Evolutionary conservation across 2,797 vertebrate genomes (phyloP).

Genomic region (Sebastes umbrosus): DNA sequence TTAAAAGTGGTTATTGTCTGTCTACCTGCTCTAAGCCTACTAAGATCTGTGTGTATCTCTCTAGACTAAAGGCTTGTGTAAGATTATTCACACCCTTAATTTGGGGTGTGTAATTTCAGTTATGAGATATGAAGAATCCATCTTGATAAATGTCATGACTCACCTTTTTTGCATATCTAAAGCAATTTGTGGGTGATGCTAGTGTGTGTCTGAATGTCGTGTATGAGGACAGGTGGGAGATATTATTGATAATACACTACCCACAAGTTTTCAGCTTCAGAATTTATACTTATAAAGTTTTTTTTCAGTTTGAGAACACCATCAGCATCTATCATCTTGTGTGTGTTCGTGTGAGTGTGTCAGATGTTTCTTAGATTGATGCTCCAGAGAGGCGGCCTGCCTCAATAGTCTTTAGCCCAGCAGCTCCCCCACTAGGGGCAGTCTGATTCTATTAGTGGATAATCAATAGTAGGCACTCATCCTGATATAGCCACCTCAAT

Average conservation of each 20-base stretch:
- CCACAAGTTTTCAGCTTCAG: not conserved
- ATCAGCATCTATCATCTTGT: not conserved
- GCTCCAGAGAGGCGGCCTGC: not conserved
- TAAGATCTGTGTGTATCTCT: not conserved
- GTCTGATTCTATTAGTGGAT: constrained; percentile 17
- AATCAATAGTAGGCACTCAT: constrained; percentile 24
- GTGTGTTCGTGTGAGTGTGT: not conserved
- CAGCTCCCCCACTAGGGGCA: not conserved
- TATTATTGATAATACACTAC: not conserved
- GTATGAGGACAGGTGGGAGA: not conserved
- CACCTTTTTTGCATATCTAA: not conserved
- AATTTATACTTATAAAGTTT: not conserved
- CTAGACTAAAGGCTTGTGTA: not conserved
- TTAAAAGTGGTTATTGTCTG: not conserved
- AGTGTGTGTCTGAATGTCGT: not conserved
- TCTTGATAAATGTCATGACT: constrained; percentile 23
- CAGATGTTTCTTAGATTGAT: constrained; percentile 16
- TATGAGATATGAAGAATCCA: constrained; percentile 10
- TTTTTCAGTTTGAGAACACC: not conserved
- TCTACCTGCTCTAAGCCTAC: not conserved
- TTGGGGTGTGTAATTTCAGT: constrained; percentile 1
- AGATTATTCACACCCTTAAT: constrained; percentile 2
- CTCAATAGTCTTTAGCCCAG: not conserved
- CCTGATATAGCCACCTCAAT: not conserved
- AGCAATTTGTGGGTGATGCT: not conserved